Evolutionary conservation across 1,140 invertebrate species (phyloP).

Genomic region (Psilanteris sp.): DNA sequence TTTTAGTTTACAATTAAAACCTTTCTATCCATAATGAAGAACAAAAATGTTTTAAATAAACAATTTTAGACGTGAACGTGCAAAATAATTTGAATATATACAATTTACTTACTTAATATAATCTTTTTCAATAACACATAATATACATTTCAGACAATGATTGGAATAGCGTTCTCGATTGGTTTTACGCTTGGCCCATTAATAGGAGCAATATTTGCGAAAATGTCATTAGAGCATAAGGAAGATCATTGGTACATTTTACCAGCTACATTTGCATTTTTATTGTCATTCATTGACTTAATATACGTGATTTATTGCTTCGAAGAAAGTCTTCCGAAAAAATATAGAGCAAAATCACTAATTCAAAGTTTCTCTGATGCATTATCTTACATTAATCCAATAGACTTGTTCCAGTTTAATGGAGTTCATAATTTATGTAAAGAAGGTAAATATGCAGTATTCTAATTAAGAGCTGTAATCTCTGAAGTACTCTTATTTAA

Average conservation of each 20-base stretch:
- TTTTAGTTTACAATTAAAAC: too few relatives aligned
- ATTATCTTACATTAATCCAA: conserved; percentile 86
- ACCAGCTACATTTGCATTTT: conserved; percentile 92
- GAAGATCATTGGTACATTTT: conserved; percentile 87
- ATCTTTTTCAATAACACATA: too few relatives aligned
- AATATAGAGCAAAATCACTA: conserved; percentile 84
- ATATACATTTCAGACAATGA: conserved; percentile 87
- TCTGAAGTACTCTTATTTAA: too few relatives aligned
- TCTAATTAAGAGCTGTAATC: too few relatives aligned
- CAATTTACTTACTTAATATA: too few relatives aligned
- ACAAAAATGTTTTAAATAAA: too few relatives aligned
- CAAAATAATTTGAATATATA: too few relatives aligned
- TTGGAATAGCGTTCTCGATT: conserved; percentile 98
- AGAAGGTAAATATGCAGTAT: conserved; percentile 38
- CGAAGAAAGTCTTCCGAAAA: conserved; percentile 91
- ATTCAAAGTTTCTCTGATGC: conserved; percentile 85
- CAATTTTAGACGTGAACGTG: too few relatives aligned
- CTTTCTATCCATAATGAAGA: too few relatives aligned
- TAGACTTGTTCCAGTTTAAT: conserved; percentile 83
- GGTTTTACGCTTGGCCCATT: conserved; percentile 98
- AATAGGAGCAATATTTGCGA: conserved; percentile 95
- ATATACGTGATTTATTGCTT: conserved; percentile 88
- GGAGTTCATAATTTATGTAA: conserved; percentile 67
- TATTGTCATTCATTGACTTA: conserved; percentile 89
- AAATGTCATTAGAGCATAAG: conserved; percentile 82